Base-by-base conservation (phyloP, 2,888 invertebrate genomes). In the Chrysomela aeneicollis region DNA sequence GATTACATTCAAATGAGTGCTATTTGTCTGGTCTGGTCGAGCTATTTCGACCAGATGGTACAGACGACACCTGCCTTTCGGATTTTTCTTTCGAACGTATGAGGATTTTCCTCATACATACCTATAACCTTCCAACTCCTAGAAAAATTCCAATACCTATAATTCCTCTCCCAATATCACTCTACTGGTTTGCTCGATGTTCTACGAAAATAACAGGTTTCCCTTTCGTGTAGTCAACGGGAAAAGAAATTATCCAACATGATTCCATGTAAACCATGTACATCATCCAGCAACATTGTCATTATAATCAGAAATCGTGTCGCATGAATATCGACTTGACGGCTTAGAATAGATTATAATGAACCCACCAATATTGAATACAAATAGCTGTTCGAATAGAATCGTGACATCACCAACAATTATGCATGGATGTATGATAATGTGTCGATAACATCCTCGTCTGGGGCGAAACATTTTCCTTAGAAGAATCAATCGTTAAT, bases 391-490 rank as follows among this genome's bases (percentile, higher is more conserved):
- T 42, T 10, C 42, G 42, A 42, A n/a, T 42, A 15, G 42, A 42
- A 15, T 42, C 42, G 42, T 42, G 42, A 35, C 35, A 35, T 42
- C 42, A 42, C n/a, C 42, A 15, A 42, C 42, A 42, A 42, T 42
- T 4, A 42, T 42, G 42, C 12, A 2, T 15, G 15, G 10, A 35
- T 12, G 6, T 35, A 12, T 42, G 42, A 2, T 1, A 10, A 42
- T n/a, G 42, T 15, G 15, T 12, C 42, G n/a, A 42, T 35, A 12
- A 35, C 12, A 35, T 35, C 32, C 32, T 35, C 32, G 10, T 9
- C 32, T 2, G 8, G 6, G 26, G 3, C 6, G 26, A 3, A 26
- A 6, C 6, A 5, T 3, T 3, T 26, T 26, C 26, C 26, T 42
- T 1, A 15, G 12, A 10, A 3, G 12, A 35, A 35, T 10, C 10